phyloP scores from a whole-genome alignment of 1,140 invertebrate genomes.

The Cheumatopsyche charites region DNA sequence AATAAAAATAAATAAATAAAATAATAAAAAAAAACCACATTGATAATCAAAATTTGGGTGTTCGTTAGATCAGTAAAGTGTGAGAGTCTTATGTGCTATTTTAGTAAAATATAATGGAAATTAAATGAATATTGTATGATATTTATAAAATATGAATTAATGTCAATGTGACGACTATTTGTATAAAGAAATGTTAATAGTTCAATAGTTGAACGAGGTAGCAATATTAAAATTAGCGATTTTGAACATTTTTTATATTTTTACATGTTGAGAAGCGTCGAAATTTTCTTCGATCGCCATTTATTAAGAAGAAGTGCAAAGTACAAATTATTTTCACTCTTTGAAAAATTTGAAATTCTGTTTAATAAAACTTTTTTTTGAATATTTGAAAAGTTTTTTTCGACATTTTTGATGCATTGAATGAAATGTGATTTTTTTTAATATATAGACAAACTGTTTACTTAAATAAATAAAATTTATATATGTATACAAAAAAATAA shows the following conservation, averaged over 20 bases:
- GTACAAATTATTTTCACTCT: constrained; percentile 30
- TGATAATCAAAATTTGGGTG: constrained; percentile 31
- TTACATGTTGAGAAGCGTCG: constrained; percentile 30
- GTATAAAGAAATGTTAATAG: constrained; percentile 42
- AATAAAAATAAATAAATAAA: constrained; percentile 8
- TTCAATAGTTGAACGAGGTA: constrained; percentile 39
- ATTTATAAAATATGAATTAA: background rate
- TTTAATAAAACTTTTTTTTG: constrained; percentile 14
- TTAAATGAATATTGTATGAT: constrained; percentile 16
- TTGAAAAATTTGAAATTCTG: constrained; percentile 4
- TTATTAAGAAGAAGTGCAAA: constrained; percentile 34
- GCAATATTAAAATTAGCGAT: constrained; percentile 48
- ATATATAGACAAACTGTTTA: constrained; percentile 25
- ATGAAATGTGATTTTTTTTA: constrained; percentile 30
- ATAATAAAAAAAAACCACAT: no score
- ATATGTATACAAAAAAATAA: constrained; percentile 37
- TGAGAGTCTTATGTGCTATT: constrained; percentile 39
- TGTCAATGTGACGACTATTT: constrained; percentile 33
- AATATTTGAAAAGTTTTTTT: background rate
- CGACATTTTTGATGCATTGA: background rate
- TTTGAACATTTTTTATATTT: constrained; percentile 35
- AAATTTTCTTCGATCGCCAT: background rate
- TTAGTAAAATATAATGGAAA: constrained; percentile 20
- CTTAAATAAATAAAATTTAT: constrained; percentile 35
- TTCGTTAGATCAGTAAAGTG: constrained; percentile 38